Conservation (phyloP, 2,797 vertebrate genomes). For the Phrynocephalus guinanensis region DNA sequence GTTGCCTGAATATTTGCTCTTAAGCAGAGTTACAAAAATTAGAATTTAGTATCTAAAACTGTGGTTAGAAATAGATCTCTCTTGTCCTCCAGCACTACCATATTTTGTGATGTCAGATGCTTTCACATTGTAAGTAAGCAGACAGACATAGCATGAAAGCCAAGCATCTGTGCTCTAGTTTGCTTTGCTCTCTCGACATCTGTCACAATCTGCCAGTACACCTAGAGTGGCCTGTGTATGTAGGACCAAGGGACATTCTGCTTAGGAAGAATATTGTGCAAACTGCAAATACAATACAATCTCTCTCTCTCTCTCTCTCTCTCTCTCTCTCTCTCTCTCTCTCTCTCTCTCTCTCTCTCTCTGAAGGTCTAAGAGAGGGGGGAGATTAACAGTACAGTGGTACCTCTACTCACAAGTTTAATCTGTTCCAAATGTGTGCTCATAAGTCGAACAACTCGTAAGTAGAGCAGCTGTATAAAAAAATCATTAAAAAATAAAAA, state of each 20-base stretch:
- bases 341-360: neutral
- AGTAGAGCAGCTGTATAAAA: too few species aligned
- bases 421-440: too few species aligned
- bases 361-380: too few species aligned
- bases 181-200: conserved; percentile 27
- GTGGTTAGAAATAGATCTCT: conserved; percentile 24
- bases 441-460: too few species aligned
- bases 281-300: neutral
- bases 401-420: too few species aligned
- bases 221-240: neutral
- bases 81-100: conserved; percentile 39
- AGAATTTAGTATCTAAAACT: conserved; percentile 52
- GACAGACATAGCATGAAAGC: conserved; percentile 35
- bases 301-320: neutral
- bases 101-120: conserved; percentile 18
- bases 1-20: conserved; percentile 29
- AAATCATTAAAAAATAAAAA: too few species aligned
- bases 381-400: too few species aligned
- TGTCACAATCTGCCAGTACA: neutral
- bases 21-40: neutral
- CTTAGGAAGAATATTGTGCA: neutral
- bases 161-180: neutral
- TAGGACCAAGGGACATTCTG: neutral
- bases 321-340: neutral
- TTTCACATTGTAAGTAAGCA: neutral